Evolutionary conservation across 2,113 vertebrate genomes (phyloP).

Genomic region (Cygnus atratus): DNA sequence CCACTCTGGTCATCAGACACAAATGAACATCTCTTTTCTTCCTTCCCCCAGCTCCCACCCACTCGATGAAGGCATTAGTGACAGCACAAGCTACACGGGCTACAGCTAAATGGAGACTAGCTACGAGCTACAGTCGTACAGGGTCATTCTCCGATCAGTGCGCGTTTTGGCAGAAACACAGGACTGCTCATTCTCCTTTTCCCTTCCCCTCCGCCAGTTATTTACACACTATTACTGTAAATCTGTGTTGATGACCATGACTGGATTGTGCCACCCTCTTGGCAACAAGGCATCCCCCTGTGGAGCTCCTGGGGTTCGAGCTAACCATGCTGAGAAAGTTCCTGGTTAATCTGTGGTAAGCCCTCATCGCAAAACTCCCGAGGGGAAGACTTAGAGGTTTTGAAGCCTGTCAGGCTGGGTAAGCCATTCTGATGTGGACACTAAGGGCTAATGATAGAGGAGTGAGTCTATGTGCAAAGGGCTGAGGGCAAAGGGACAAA

Average conservation of each 20-base stretch:
- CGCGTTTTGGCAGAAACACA: constrained; percentile 5
- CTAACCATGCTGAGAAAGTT: not conserved
- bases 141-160: constrained; percentile 82
- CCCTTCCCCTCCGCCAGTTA: not conserved
- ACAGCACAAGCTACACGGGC: constrained; percentile 64
- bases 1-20: constrained; percentile 28
- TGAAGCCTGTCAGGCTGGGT: not conserved
- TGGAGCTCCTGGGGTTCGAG: not conserved
- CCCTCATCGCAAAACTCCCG: not conserved
- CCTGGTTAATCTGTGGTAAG: not conserved
- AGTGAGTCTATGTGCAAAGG: not conserved
- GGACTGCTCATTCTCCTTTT: constrained; percentile 18
- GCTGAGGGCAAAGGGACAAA: not conserved
- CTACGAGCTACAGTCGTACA: constrained; percentile 69
- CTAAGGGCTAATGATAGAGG: not conserved
- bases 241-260: not conserved
- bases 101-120: constrained; percentile 73
- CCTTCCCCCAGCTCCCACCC: constrained; percentile 32
- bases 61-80: constrained; percentile 71
- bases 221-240: not conserved
- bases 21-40: constrained; percentile 26
- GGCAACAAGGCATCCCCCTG: not conserved
- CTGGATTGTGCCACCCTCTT: not conserved
- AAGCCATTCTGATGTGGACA: not conserved
- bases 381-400: not conserved